These are phyloP conservation scores for Proteles cristata DNA, from an alignment of 2,113 vertebrate species.

Conservation along the genomic window DNA sequence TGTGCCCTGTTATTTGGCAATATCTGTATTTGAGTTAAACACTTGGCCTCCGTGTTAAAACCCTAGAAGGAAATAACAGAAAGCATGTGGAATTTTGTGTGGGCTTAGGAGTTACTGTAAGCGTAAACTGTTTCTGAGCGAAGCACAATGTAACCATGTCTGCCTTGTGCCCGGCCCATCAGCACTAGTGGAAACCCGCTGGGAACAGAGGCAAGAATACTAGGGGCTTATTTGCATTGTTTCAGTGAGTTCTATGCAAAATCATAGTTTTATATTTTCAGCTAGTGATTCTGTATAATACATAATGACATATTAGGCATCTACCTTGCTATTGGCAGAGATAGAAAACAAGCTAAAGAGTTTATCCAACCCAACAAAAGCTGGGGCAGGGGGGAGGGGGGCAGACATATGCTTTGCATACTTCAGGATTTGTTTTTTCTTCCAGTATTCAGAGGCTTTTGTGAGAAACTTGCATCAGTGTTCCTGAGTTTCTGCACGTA, in stretches of 20 bases:
- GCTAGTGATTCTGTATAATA: constrained; percentile 69
- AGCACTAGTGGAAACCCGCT: not conserved
- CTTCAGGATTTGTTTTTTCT: constrained; percentile 54
- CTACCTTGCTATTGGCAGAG: constrained; percentile 52
- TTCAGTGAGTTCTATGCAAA: constrained; percentile 83
- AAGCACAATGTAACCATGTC: constrained; percentile 41
- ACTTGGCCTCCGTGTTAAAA: constrained; percentile 75
- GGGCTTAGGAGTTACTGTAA: constrained; percentile 49
- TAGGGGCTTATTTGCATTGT: constrained; percentile 74
- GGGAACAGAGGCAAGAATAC: constrained; percentile 24
- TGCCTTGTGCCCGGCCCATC: not conserved
- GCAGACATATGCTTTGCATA: constrained; percentile 50
- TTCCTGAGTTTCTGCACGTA: constrained; percentile 71
- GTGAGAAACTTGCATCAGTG: constrained; percentile 59
- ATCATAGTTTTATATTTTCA: constrained; percentile 77
- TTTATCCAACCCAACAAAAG: constrained; percentile 39
- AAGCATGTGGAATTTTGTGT: constrained; percentile 54
- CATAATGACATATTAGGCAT: constrained; percentile 14
- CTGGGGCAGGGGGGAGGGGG: not conserved
- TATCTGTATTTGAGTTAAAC: constrained; percentile 76
- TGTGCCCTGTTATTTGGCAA: constrained; percentile 72
- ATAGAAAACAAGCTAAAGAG: constrained; percentile 56
- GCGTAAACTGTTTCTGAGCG: constrained; percentile 60
- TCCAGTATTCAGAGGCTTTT: constrained; percentile 43
- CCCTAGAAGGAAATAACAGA: constrained; percentile 63